These are phyloP conservation scores for Karalla daura DNA, from an alignment of 2,797 vertebrate genomes.

Conservation along the genomic window DNA sequence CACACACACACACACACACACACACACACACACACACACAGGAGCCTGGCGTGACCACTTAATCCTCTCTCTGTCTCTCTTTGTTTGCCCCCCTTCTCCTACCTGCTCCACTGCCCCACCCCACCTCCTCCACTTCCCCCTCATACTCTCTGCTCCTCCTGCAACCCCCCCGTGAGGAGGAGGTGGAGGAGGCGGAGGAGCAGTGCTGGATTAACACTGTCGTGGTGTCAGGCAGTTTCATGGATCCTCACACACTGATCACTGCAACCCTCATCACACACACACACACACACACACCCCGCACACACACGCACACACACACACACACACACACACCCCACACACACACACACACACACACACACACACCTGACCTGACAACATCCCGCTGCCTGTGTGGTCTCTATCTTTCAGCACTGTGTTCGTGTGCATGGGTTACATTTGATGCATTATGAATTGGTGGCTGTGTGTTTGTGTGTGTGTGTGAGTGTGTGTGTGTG, in stretches of 20 bases:
- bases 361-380: no score
- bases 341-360: not conserved
- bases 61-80: slow-evolving; percentile 64
- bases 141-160: slow-evolving; percentile 19
- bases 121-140: slow-evolving; percentile 43
- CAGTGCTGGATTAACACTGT: slow-evolving; percentile 77
- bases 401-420: no score
- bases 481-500: not conserved
- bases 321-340: slow-evolving; percentile 18
- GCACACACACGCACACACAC: slow-evolving; percentile 48
- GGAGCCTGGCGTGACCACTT: slow-evolving; percentile 58
- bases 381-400: not conserved
- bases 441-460: no score
- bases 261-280: slow-evolving; percentile 70
- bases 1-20: not conserved
- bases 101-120: slow-evolving; percentile 49
- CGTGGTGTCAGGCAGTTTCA: slow-evolving; percentile 62
- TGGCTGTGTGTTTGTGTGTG: not conserved
- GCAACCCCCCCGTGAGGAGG: slow-evolving; percentile 57
- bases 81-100: slow-evolving; percentile 49
- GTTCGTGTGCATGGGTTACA: slow-evolving; percentile 10
- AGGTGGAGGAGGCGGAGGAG: slow-evolving; percentile 68
- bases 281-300: slow-evolving; percentile 59
- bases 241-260: slow-evolving; percentile 65
- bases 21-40: slow-evolving; percentile 24